Percentiles rank a stretch among this genome's conserved stretches.
phyloP scores from a whole-genome alignment of 2,797 vertebrate genomes.

The Onychomys torridus region DNA sequence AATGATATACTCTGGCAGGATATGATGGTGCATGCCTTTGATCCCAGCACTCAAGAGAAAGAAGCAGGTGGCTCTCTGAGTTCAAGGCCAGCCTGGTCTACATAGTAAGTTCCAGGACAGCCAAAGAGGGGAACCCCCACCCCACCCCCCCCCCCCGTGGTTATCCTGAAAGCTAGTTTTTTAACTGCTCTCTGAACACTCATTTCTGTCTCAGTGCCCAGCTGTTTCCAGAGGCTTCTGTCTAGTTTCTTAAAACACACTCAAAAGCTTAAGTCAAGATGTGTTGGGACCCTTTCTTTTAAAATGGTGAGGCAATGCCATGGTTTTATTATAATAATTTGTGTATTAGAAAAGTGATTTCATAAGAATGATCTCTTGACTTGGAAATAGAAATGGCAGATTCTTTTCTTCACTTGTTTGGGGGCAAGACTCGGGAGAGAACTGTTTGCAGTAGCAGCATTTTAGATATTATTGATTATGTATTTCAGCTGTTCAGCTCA shows the following conservation, averaged over 20 bases:
- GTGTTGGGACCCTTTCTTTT: not conserved
- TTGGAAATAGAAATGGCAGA: not conserved
- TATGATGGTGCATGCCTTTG: not conserved
- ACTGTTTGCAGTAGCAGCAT: not conserved
- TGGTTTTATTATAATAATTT: not conserved
- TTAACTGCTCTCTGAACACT: not conserved
- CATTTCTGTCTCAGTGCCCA: not conserved
- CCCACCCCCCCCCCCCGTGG: not conserved
- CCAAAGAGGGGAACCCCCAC: not conserved
- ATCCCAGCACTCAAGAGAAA: not conserved
- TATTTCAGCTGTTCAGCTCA: not conserved
- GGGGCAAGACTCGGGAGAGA: not conserved
- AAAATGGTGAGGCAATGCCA: not conserved
- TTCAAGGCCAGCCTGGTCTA: not conserved
- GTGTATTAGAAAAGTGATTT: not conserved
- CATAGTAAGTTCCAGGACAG: not conserved
- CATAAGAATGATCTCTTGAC: not conserved
- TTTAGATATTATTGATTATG: slow-evolving; percentile 12
- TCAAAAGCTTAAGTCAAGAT: not conserved
- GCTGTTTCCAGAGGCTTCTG: not conserved
- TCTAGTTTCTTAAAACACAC: slow-evolving; percentile 19
- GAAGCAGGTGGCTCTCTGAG: not conserved
- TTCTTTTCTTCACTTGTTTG: slow-evolving; percentile 29
- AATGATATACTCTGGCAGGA: not conserved
- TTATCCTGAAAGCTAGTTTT: not conserved